These are phyloP conservation scores for Clunio marinus DNA, from an alignment of 2,888 invertebrate species.

Conservation along the genomic window DNA sequence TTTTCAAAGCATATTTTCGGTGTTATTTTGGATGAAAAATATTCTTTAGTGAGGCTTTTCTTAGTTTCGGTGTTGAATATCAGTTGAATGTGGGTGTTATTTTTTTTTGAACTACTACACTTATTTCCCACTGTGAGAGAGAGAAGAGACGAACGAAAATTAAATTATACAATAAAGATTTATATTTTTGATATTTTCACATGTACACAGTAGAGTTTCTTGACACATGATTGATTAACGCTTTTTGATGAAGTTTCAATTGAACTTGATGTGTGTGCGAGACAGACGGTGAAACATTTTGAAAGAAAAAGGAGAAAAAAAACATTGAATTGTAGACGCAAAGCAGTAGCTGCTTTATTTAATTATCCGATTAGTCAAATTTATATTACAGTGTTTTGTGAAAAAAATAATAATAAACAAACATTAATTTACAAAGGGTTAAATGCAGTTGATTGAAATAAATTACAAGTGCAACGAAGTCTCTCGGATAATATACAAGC, in stretches of 20 bases:
- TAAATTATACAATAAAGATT: constrained; percentile 30
- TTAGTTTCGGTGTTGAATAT: neutral
- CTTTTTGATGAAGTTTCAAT: constrained; percentile 34
- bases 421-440: too few relatives aligned
- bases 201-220: constrained; percentile 25
- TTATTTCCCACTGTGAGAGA: neutral
- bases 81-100: constrained; percentile 31
- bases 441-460: too few relatives aligned
- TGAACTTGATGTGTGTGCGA: neutral
- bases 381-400: too few relatives aligned
- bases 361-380: too few relatives aligned
- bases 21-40: neutral
- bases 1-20: neutral
- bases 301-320: constrained; percentile 4
- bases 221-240: constrained; percentile 38
- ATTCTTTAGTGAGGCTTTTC: too few relatives aligned
- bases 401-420: neutral
- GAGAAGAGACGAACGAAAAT: constrained; percentile 6
- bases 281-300: constrained; percentile 9
- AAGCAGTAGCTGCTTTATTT: constrained; percentile 27
- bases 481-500: too few relatives aligned
- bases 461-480: too few relatives aligned
- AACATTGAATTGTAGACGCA: neutral
- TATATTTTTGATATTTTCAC: constrained; percentile 17
- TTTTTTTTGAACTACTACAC: constrained; percentile 30